These are phyloP conservation scores for Streptopelia turtur DNA, from an alignment of 2,797 vertebrate species.

Conservation along the genomic window DNA sequence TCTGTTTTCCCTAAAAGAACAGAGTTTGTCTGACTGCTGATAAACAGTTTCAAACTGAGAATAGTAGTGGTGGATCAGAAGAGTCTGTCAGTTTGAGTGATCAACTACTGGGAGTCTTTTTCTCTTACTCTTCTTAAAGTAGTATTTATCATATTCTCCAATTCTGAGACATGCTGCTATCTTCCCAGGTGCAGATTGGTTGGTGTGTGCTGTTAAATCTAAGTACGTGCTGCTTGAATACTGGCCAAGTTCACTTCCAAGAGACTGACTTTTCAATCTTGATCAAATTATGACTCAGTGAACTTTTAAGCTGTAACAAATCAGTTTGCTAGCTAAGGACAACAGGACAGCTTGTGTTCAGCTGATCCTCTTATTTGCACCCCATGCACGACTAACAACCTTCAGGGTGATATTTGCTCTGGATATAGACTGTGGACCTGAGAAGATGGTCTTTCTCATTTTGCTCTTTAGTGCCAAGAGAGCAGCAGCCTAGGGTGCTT, in stretches of 20 bases:
- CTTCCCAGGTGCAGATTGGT: background rate
- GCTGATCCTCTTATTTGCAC: background rate
- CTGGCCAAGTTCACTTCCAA: conserved; percentile 22
- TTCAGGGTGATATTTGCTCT: background rate
- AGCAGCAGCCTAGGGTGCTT: background rate
- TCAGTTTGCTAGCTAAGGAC: background rate
- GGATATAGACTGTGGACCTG: background rate
- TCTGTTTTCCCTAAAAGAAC: background rate
- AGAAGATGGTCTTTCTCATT: background rate
- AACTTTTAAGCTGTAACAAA: conserved; percentile 12
- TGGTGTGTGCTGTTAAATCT: background rate
- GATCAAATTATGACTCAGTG: conserved; percentile 18
- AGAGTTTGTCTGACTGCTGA: background rate
- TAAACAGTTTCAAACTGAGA: background rate
- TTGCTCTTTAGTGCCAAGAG: background rate
- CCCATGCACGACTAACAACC: background rate
- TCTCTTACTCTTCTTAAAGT: conserved; percentile 10
- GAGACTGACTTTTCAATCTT: conserved; percentile 26
- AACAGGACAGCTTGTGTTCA: background rate
- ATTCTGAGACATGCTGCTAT: background rate
- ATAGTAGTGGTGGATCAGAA: background rate
- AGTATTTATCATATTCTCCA: background rate
- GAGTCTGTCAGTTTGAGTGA: background rate
- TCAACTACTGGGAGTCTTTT: background rate
- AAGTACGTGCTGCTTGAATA: background rate